phyloP scores from a whole-genome alignment of 2,888 invertebrate species.

The Rhopalosiphum nymphaeae region DNA sequence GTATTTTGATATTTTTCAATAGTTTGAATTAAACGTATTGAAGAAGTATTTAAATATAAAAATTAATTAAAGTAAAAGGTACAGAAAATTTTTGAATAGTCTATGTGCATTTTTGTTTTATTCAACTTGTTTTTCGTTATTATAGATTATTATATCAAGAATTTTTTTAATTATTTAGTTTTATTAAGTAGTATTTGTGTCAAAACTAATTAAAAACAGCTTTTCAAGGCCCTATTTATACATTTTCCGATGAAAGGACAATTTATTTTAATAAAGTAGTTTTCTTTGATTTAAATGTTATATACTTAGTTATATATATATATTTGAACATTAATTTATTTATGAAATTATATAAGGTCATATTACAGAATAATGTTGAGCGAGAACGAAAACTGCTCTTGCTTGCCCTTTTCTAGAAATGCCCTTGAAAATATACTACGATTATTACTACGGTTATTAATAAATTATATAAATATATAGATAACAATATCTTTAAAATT shows the following conservation, averaged over 20 bases:
- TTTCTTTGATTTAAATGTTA: background rate
- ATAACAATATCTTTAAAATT: constrained; percentile 2
- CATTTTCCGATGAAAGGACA: background rate
- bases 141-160: background rate
- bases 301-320: background rate
- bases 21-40: background rate
- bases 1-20: background rate
- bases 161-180: background rate
- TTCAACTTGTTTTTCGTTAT: background rate
- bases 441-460: background rate
- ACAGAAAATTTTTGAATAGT: background rate
- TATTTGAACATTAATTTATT: background rate
- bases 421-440: constrained; percentile 1
- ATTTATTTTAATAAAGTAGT: background rate
- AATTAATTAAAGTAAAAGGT: background rate
- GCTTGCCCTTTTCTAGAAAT: constrained; percentile 24
- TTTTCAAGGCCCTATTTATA: background rate
- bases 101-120: background rate
- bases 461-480: background rate
- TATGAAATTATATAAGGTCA: background rate
- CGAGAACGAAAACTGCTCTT: background rate
- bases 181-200: background rate
- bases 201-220: background rate
- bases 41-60: background rate
- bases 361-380: background rate